Evolutionary conservation across 2,113 vertebrate genomes (phyloP), one percentile per base, ranked within the genome.

Genomic region (Passer montanus): DNA sequence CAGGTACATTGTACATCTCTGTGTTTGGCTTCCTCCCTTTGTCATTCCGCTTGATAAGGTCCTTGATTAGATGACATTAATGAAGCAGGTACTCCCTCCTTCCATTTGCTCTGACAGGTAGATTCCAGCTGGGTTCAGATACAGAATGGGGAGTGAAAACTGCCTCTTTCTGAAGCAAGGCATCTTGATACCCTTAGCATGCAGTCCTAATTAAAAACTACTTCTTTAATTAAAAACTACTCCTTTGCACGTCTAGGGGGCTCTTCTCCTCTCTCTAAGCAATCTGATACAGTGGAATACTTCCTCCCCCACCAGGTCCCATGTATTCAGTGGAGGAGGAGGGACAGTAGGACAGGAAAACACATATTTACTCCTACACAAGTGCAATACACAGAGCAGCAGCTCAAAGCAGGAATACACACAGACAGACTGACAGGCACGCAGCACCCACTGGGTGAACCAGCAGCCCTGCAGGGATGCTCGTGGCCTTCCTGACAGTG

Each of bases 1-100:
- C 0, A 0, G 18, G 67, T 13, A 18, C 15, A 30, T n/a, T 83
- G 50, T 22, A 37, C 35, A 17, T 60, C 44, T 13, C 0, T 22
- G 2, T 13, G 4, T 39, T 76, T 77, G 64, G 35, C 55, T 60
- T 90, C 8, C 33, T 59, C 41, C 44, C 28, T 47, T 73, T 19
- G 33, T 58, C 5, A 11, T 50, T 44, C 23, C 59, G 46, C 33
- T 64, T 70, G 55, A 13, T 46, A 44, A 76, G 27, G 39, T 87
- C 59, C 74, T 92, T 41, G 12, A 33, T 37, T 41, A 46, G 75
- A 49, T 30, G 67, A 35, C 4, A 2, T 33, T 66, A 85, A 47
- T 0, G 3, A 89, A 91, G 52, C 41, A 75, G 43, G 62, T 0
- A 0, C 27, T 85, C 21, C 56, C 30, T 78, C 66, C 24, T 85